Conservation (phyloP, 2,888 invertebrate genomes). For the Plemyria rubiginata region DNA sequence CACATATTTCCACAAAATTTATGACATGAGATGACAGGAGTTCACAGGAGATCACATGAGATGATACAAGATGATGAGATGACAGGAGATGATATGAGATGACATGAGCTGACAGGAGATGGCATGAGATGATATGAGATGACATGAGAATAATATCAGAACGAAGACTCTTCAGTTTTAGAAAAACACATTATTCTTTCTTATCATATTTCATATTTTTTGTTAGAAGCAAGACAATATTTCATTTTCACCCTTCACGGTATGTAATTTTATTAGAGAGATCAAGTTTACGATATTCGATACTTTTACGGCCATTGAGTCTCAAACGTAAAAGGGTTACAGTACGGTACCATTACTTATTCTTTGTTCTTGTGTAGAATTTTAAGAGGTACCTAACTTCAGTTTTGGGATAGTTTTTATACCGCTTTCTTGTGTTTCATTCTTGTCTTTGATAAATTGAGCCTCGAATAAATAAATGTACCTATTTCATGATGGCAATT, state of each 20-base stretch:
- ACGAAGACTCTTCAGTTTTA: too few relatives aligned
- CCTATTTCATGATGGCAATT: background rate
- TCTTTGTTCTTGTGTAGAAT: slow-evolving; percentile 60
- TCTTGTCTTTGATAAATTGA: background rate
- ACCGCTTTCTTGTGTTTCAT: background rate
- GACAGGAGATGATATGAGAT: too few relatives aligned
- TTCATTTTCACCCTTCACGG: slow-evolving; percentile 72
- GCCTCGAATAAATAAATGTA: background rate
- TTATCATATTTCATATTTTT: slow-evolving; percentile 55
- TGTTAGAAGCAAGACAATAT: slow-evolving; percentile 60
- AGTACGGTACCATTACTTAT: slow-evolving; percentile 55
- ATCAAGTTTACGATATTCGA: slow-evolving; percentile 76
- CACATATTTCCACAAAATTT: too few relatives aligned
- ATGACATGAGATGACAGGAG: too few relatives aligned
- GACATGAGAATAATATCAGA: too few relatives aligned
- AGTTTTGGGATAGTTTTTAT: slow-evolving; percentile 12
- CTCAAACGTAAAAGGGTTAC: slow-evolving; percentile 75
- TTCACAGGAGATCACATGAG: too few relatives aligned
- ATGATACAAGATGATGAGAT: too few relatives aligned
- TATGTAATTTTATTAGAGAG: slow-evolving; percentile 74
- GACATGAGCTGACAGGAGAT: too few relatives aligned
- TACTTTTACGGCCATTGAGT: slow-evolving; percentile 77
- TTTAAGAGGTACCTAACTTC: slow-evolving; percentile 55
- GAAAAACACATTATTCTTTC: slow-evolving; percentile 39
- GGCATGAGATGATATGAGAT: too few relatives aligned